Evolutionary conservation across 2,888 invertebrate species (phyloP), one percentile per base, ranked within the genome.

Genomic region (Agrochola lychnidis): DNA sequence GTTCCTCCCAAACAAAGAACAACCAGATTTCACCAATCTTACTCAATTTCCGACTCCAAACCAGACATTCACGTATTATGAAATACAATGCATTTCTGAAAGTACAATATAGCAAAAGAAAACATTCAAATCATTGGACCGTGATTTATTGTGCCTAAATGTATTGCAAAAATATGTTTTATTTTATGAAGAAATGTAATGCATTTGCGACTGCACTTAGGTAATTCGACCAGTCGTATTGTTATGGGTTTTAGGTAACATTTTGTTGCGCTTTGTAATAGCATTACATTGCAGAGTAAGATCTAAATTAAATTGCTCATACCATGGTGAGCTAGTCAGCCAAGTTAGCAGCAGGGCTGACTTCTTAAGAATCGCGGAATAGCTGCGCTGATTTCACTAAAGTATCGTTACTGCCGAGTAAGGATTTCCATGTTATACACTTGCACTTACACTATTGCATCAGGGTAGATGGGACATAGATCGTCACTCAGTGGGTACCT

Each of bases 41-140:
- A 53, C 57, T 3, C 57, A 82, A 79, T 83, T 4, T 56, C 53
- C 16, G 7, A 36, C 14, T 62, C 4, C 0, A 36, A 77, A 70
- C 25, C n/a, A 66, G 57, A 66, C 48, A 70, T n/a, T 83, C 19
- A 70, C 36, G 56, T 67, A 51, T 62, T 70, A 63, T 70, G n/a
- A 30, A 66, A 80, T n/a, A 78, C 42, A 80, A 71, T 80, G 79
- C 79, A 78, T 66, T 83, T 83, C 25, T 45, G 56, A 75, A 75
- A 84, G 48, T 70, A 48, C 53, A 75, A 36, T 56, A 59, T 22
- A n/a, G 42, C 22, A 2, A 40, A 45, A 30, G 48, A 67, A 68
- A 84, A 59, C 14, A 71, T 73, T 78, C 10, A 78, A 78, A 61
- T 69, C 56, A 30, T 0, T 64, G 42, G 70, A 83, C 68, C 83